Base-by-base conservation (phyloP, 35 echinoderm and acorn worm genomes). In the Stichopus chloronotus region DNA sequence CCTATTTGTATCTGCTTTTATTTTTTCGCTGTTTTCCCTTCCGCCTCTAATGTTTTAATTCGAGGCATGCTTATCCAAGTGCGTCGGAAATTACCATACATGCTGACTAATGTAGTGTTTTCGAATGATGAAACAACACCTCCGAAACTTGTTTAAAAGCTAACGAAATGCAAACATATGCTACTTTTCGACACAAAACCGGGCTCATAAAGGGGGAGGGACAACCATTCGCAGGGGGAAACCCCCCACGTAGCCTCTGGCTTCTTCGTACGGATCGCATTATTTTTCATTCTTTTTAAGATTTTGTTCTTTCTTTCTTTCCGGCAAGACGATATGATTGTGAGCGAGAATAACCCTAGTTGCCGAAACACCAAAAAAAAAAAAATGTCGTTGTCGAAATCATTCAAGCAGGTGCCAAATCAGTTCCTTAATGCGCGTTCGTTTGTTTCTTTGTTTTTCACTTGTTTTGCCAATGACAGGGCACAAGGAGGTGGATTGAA, bases 21-120 rank as follows among this genome's bases (percentile, higher is more conserved):
- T 43, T 43, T 43, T 43, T 43, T 43, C 30, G 30, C 30, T 43
- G 3, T 43, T 43, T 43, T 43, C 30, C 30, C 30, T 43, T 43
- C 30, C 30, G 30, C 30, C 61, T 65, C 19, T 74, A 24, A 43
- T 19, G 69, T 19, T 74, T 74, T 74, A 74, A 74, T 7, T 74
- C 69, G 14, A 74, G 20, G 69, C 69, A 74, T 74, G 14, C 6
- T 74, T 74, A 20, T 74, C 69, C 69, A 74, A 74, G 17, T 74
- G 69, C 17, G 19, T 74, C 69, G 69, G 69, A 20, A 74, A 74
- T 74, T 74, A 74, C 69, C 69, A 74, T 74, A 74, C 17, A 74
- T 19, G 69, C 22, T 74, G 13, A n/a, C 69, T 74, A 74, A n/a
- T 74, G 19, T 74, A 74, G 69, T 74, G 69, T 74, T 24, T 74